These are phyloP conservation scores for Mormyrops attenuatus DNA, from an alignment of 2,797 vertebrate species.

Conservation along the genomic window DNA sequence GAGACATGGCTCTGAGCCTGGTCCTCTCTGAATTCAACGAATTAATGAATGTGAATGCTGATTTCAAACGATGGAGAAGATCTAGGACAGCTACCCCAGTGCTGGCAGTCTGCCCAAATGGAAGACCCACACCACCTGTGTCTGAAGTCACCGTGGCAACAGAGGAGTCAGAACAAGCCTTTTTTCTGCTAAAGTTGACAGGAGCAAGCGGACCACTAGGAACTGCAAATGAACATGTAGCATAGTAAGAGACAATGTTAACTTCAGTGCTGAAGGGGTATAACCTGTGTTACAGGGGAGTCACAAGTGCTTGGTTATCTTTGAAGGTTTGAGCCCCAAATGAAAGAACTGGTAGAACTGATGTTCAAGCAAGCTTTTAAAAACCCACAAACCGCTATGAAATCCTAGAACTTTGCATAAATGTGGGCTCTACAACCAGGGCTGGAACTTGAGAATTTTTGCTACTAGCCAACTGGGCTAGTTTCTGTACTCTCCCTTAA, in stretches of 20 bases:
- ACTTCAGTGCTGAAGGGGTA: neutral
- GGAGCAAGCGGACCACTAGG: neutral
- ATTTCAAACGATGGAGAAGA: slow-evolving; percentile 21
- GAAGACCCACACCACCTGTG: slow-evolving; percentile 50
- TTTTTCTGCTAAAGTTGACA: neutral
- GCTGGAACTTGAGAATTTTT: neutral
- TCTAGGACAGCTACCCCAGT: neutral
- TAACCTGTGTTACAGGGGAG: neutral
- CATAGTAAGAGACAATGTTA: neutral
- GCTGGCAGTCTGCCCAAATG: slow-evolving; percentile 37
- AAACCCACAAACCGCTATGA: neutral
- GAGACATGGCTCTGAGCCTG: neutral
- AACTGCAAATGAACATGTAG: neutral
- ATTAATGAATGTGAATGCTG: slow-evolving; percentile 46
- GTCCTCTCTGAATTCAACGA: slow-evolving; percentile 8
- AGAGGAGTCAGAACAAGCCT: neutral
- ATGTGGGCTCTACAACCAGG: neutral
- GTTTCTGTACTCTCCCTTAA: neutral
- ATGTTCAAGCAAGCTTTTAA: neutral
- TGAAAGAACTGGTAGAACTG: neutral
- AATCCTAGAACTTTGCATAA: neutral
- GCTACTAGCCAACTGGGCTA: neutral
- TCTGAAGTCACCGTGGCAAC: slow-evolving; percentile 43
- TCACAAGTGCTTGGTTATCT: neutral
- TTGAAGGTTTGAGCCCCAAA: neutral